Base-by-base conservation (phyloP, 2,888 invertebrate genomes). In the Dryadula phaetusa region DNA sequence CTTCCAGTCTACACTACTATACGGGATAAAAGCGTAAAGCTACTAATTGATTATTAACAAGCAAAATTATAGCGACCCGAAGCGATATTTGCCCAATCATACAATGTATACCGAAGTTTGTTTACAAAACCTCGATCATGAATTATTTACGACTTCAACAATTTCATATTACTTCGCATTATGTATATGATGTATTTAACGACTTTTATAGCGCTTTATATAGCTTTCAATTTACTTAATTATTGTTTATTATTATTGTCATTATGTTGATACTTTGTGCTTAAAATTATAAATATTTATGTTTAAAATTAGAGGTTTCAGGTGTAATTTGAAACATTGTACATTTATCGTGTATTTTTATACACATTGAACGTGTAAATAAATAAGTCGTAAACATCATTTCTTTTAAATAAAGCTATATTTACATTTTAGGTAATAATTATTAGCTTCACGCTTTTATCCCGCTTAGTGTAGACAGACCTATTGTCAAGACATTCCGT, bases 141-240 rank as follows among this genome's bases (percentile, higher is more conserved):
- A 40, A 56, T 56, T n/a, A 56, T 40, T 56, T 25, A 25, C 12
- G 22, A 37, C 10, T 25, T 22, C 25, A 56, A 56, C 20, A 54
- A 37, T 54, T 25, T 56, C 56, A 40, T 56, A 56, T 40, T 40
- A 12, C 40, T 37, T 22, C 56, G 10, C 18, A 22, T 54, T 54
- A 54, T 54, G 37, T 37, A 52, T 52, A 54, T 20, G 54, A 37
- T 4, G n/a, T 37, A 22, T n/a, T 37, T n/a, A 34, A 54, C 14
- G n/a, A 37, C 7, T 37, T 37, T 22, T 54, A 37, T 37, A 37
- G 14, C 22, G n/a, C n/a, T 40, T 40, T 56, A 22, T 56, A 20
- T 56, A 56, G 22, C 20, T 22, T 40, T 40, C 54, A 40, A 40
- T 56, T 54, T 14, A n/a, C 20, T 34, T 37, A 22, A 54, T 37